These are phyloP conservation scores for Phaethon lepturus DNA, from an alignment of 2,113 vertebrate genomes.

Conservation along the genomic window DNA sequence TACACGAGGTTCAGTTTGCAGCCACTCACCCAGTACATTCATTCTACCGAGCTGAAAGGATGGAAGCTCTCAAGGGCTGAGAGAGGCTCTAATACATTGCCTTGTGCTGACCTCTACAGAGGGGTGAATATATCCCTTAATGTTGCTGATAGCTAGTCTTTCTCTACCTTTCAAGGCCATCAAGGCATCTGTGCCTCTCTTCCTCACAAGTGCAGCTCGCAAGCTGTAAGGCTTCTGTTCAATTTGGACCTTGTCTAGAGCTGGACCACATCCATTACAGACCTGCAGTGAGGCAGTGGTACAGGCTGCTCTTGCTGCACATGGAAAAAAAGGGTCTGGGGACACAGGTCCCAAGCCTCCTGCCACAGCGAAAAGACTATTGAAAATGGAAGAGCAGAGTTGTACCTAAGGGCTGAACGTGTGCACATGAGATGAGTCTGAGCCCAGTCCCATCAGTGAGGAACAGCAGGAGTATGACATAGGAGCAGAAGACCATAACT, in stretches of 20 bases:
- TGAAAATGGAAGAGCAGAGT: background rate
- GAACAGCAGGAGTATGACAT: background rate
- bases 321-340: background rate
- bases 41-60: background rate
- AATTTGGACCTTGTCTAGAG: background rate
- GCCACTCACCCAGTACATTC: background rate
- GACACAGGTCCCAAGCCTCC: background rate
- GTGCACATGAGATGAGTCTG: background rate
- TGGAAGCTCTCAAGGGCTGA: background rate
- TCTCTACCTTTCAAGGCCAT: background rate
- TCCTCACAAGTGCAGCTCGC: background rate
- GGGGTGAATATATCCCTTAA: background rate
- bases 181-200: background rate
- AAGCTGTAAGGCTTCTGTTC: background rate
- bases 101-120: background rate
- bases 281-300: background rate
- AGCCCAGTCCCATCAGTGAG: background rate
- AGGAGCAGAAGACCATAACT: background rate
- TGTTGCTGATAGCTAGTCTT: background rate
- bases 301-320: background rate
- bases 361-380: background rate
- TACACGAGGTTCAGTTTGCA: background rate
- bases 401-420: background rate
- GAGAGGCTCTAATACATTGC: background rate
- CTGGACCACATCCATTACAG: background rate